Base-by-base conservation (phyloP, 2,888 invertebrate species). In the Herminia tarsipennalis region DNA sequence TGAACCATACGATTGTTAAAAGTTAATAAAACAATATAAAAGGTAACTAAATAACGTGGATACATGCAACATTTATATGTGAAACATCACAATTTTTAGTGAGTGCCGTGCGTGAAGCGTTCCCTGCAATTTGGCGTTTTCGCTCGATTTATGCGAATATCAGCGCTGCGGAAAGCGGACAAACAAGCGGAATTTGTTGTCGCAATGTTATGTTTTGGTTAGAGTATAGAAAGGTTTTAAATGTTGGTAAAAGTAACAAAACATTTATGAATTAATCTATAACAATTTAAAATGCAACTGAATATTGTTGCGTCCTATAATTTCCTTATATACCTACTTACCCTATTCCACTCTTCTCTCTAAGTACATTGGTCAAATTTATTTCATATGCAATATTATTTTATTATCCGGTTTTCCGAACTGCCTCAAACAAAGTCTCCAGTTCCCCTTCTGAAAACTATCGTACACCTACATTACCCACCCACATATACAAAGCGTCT, bases 61-160 rank as follows among this genome's bases (percentile, higher is more conserved):
- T 69, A 73, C 76, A 74, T 73, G 79, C 81, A 78, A 86, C 83
- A 83, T 88, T 86, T 80, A 81, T 82, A 81, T 78, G 78, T 79
- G 69, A 75, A 81, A 83, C 84, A 83, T 83, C 70, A 80, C 84
- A 80, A 82, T 86, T 88, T 88, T 86, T 81, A 84, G 85, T 75
- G 83, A 84, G 83, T 78, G 82, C 73, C 67, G 79, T 80, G 70
- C 76, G 83, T 83, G 83, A 82, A 81, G 78, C 84, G 85, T 83
- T 70, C 78, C 78, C 66, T 74, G 88, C 87, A 89, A 89, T 91
- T 90, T 86, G 83, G 83, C 80, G 79, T 83, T 87, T 87, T 78
- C 81, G 77, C 81, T 77, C 79, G 81, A 89, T 91, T 91, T 90
- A 90, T 88, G 86, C 68, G 86, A 80, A 83, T 82, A 84, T 84